phyloP scores from a whole-genome alignment of 2,888 invertebrate species.

The Lepidochrysops patricia region DNA sequence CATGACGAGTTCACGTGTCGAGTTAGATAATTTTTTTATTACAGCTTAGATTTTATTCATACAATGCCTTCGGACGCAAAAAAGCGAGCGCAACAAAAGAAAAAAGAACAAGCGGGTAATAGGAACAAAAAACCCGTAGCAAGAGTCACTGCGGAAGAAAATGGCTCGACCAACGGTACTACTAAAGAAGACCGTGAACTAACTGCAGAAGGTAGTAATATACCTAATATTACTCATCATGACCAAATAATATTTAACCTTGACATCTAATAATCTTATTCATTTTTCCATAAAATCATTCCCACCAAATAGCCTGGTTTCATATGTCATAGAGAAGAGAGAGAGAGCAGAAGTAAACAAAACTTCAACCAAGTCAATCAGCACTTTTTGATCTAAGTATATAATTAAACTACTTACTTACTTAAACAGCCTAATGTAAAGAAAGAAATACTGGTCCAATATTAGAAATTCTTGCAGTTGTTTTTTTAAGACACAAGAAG shows the following conservation, averaged over 20 bases:
- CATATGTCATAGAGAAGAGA: too few relatives aligned
- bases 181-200: slow-evolving; percentile 73
- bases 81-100: slow-evolving; percentile 97
- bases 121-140: slow-evolving; percentile 74
- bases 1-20: slow-evolving; percentile 26
- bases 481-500: too few relatives aligned
- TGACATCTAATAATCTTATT: neutral
- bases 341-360: too few relatives aligned
- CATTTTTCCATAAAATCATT: neutral
- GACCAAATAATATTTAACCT: neutral
- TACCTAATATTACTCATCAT: neutral
- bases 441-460: too few relatives aligned
- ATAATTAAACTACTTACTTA: too few relatives aligned
- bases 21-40: slow-evolving; percentile 21
- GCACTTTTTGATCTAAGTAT: too few relatives aligned
- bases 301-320: neutral
- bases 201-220: slow-evolving; percentile 79
- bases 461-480: too few relatives aligned
- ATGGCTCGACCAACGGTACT: slow-evolving; percentile 64
- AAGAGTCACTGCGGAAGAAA: slow-evolving; percentile 70
- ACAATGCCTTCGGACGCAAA: slow-evolving; percentile 98
- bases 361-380: too few relatives aligned
- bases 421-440: too few relatives aligned
- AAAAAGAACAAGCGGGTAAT: slow-evolving; percentile 93
- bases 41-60: slow-evolving; percentile 26